phyloP scores from a whole-genome alignment of 2,888 invertebrate species.

The Drosophila villosipedis region DNA sequence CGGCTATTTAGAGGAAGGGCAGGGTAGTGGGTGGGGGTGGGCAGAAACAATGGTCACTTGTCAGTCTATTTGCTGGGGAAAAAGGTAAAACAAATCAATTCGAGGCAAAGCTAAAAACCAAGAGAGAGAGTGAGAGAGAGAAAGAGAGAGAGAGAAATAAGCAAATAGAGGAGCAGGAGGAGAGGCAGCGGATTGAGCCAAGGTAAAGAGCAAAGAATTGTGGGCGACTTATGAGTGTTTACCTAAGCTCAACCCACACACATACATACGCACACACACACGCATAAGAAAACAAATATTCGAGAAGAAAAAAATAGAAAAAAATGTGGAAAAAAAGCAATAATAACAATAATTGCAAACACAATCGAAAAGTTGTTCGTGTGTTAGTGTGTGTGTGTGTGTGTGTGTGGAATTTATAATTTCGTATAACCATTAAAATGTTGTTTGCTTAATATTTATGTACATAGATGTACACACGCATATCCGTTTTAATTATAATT shows the following conservation, averaged over 20 bases:
- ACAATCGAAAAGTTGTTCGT: slow-evolving; percentile 21
- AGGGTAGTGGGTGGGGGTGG: neutral
- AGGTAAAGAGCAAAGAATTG: slow-evolving; percentile 40
- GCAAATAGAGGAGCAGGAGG: too few species aligned
- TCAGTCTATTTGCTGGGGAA: slow-evolving; percentile 27
- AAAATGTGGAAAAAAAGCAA: neutral
- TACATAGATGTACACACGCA: slow-evolving; percentile 26
- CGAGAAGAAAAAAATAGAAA: neutral
- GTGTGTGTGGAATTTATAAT: slow-evolving; percentile 52
- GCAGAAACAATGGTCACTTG: slow-evolving; percentile 32
- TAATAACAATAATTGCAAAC: slow-evolving; percentile 31
- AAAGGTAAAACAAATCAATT: slow-evolving; percentile 67
- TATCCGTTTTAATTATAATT: slow-evolving; percentile 50
- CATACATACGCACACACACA: slow-evolving; percentile 17
- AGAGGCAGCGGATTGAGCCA: neutral
- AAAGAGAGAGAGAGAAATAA: neutral
- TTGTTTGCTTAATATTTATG: slow-evolving; percentile 30
- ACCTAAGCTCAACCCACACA: slow-evolving; percentile 51
- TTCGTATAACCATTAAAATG: slow-evolving; percentile 52
- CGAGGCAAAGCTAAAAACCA: slow-evolving; percentile 23
- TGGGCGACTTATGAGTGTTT: slow-evolving; percentile 61
- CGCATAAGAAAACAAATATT: slow-evolving; percentile 4
- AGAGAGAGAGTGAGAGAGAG: neutral
- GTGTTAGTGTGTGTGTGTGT: neutral
- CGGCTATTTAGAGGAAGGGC: neutral